Base-by-base conservation (phyloP, 2,888 invertebrate species). In the Criorhina ranunculi region DNA sequence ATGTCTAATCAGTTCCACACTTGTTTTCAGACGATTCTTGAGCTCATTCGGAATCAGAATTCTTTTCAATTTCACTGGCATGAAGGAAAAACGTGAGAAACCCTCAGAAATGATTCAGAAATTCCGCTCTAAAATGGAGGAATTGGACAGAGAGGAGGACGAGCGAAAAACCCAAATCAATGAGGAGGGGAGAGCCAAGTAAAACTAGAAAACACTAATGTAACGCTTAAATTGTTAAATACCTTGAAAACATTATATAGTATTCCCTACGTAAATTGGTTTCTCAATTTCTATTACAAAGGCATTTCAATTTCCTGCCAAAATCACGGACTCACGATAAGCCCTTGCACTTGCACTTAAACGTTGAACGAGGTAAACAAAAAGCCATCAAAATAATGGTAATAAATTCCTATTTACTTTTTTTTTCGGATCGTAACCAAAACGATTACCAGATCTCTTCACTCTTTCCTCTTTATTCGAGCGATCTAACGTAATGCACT, bases 61-160 rank as follows among this genome's bases (percentile, higher is more conserved):
- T 96, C 97, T 0, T 93, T 94, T 0, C 95, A 95, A 89, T 96
- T n/a, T 96, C 87, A 92, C 94, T 75, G 95, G 96, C 0, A 99
- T 99, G 98, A 97, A 97, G 91, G 93, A 94, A 9, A 98, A 98
- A 91, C 94, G 99, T 59, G 93, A 94, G 86, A 93, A 95, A 89
- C 94, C 98, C 92, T 92, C 94, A 90, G 90, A 94, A 88, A 85
- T 91, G 88, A 91, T 91, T 82, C 90, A 91, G 64, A 92, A 94
- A 91, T 92, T 86, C 76, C 92, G 88, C 86, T 90, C 88, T 31
- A 90, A 90, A 87, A 89, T 90, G 75, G 89, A 88, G n/a, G 90
- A 90, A 79, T 81, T 89, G 33, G 90, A 92, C 12, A 87, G 87
- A 12, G 89, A 89, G 44, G 89, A 90, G 42, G 88, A 87, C 1